A percentile compares a stretch with the other conserved stretches of the same genome.
Conservation (phyloP, 2,888 invertebrate species). For the Synanthedon tipuliformis region DNA sequence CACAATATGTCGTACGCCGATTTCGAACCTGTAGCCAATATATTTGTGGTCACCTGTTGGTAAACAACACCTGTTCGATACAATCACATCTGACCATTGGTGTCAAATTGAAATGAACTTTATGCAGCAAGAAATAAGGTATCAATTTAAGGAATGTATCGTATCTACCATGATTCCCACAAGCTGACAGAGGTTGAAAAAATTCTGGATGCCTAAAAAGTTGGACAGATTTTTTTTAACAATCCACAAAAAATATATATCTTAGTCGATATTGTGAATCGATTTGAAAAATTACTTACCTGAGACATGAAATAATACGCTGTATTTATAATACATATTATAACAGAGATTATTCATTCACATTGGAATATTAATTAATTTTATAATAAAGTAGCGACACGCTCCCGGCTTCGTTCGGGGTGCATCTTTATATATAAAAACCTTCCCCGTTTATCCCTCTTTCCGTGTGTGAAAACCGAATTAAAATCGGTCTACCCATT, state of each 20-base stretch:
- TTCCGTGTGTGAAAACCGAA: too few species aligned
- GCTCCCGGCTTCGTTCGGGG: too few species aligned
- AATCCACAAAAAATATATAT: not conserved
- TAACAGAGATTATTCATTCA: too few species aligned
- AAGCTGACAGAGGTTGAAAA: not conserved
- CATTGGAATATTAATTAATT: too few species aligned
- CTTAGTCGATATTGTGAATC: too few species aligned
- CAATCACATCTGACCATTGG: conserved; percentile 56
- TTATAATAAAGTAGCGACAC: too few species aligned
- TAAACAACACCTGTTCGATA: conserved; percentile 54
- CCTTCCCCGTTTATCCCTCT: too few species aligned
- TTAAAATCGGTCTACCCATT: too few species aligned
- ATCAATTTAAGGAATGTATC: not conserved
- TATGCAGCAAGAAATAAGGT: conserved; percentile 6
- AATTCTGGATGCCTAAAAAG: not conserved
- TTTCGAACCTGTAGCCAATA: conserved; percentile 53
- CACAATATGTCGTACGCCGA: conserved; percentile 50
- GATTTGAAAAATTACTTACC: too few species aligned
- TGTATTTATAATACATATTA: too few species aligned
- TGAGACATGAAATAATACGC: too few species aligned
- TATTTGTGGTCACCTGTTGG: conserved; percentile 65
- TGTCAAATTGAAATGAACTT: conserved; percentile 16
- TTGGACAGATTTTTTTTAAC: not conserved
- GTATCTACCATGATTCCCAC: not conserved
- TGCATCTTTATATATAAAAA: too few species aligned